A percentile compares a stretch with the other conserved stretches of the same genome.
Evolutionary conservation across 2,888 invertebrate species (phyloP).

Genomic region (Phragmatobia fuliginosa): DNA sequence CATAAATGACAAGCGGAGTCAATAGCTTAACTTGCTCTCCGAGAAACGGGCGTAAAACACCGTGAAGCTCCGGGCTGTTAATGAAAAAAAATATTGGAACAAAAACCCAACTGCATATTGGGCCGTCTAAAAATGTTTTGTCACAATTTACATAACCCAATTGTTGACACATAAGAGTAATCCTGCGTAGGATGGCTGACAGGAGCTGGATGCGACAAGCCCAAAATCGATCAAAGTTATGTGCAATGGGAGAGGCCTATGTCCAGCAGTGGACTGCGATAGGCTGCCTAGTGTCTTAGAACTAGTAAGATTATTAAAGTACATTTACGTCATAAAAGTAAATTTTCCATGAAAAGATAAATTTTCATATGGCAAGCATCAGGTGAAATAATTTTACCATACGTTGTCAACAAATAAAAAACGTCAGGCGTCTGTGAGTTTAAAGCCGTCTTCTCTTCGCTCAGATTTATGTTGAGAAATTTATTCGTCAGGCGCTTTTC

Average conservation of each 20-base stretch:
- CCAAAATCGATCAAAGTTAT: too few species aligned
- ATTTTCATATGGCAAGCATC: background rate
- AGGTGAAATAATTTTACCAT: background rate
- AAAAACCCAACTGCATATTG: too few species aligned
- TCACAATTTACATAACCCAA: background rate
- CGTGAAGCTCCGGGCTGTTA: too few species aligned
- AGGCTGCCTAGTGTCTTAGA: background rate
- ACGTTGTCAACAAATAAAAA: background rate
- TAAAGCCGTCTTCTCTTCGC: constrained; percentile 1
- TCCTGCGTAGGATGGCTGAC: too few species aligned
- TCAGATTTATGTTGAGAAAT: constrained; percentile 1
- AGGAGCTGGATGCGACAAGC: too few species aligned
- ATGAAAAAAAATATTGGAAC: too few species aligned
- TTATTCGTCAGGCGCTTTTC: background rate
- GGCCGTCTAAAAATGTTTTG: background rate
- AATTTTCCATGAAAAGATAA: background rate
- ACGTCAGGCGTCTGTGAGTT: background rate
- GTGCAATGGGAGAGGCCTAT: too few species aligned
- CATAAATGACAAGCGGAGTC: too few species aligned
- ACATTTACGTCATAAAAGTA: background rate
- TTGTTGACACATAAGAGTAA: background rate
- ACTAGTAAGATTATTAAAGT: background rate
- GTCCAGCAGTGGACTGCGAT: too few species aligned
- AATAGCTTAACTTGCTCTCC: too few species aligned
- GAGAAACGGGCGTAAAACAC: too few species aligned